Evolutionary conservation across 2,113 vertebrate genomes (phyloP), one percentile per base, ranked within the genome.

Genomic region (Bos javanicus): DNA sequence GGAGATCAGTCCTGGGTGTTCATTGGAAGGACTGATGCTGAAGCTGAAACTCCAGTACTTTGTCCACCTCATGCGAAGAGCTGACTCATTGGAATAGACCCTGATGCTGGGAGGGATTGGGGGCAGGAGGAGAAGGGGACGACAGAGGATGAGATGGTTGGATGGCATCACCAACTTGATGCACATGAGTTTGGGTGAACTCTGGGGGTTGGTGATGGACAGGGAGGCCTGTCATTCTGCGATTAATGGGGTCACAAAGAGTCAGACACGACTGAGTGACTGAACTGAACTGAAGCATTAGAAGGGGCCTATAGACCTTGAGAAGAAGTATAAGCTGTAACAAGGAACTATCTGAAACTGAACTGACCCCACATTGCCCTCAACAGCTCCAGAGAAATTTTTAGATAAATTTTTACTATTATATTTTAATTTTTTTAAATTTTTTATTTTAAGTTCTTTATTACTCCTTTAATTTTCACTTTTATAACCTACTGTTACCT

Each of bases 131-230:
- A 64, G 15, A 64, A 64, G 15, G 15, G 30, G 30, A n/a, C 1
- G 15, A 64, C 62, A 64, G 62, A 64, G 62, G 2, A 64, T 64
- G 30, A 64, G 15, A n/a, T 64, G 62, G 13, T 1, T n/a, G 30
- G 62, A 64, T 64, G 7, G 30, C 7, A 64, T 64, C 62, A n/a
- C 15, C 0, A 2, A 64, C 30, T 64, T 0, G 0, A 64, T 64
- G 62, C 1, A 64, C 62, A n/a, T n/a, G 62, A 17, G 7, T 64
- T 16, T 60, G 12, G 1, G 30, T 64, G 30, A 33, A 64, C 30
- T 64, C 62, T 0, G 1, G 7, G 62, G 2, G 7, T 2, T 64
- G 15, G 30, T 64, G 30, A n/a, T 64, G 16, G 15, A 64, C 62
- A n/a, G 15, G 33, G 62, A 64, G 62, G 62, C 33, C 33, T 64